Percentiles rank a stretch among this genome's conserved stretches.
Evolutionary conservation across 2,797 vertebrate genomes (phyloP).

Genomic region (Poecilia wingei): DNA sequence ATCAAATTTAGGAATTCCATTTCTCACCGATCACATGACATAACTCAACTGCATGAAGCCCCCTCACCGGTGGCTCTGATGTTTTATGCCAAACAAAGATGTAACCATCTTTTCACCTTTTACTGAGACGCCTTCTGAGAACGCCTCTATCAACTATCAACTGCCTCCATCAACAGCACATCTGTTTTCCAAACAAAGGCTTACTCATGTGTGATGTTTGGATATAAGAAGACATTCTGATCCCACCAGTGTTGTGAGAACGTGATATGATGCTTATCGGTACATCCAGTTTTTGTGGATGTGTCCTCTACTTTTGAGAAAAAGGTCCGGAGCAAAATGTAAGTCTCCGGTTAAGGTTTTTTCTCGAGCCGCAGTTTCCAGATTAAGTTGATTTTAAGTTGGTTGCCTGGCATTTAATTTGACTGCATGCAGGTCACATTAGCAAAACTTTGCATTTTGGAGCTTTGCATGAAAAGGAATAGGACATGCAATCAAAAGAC

Average conservation of each 20-base stretch:
- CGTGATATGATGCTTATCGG: background rate
- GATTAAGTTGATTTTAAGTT: background rate
- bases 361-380: background rate
- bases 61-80: background rate
- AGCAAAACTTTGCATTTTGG: background rate
- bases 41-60: background rate
- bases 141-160: background rate
- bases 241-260: background rate
- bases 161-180: background rate
- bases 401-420: background rate
- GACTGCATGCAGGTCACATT: background rate
- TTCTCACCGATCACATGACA: background rate
- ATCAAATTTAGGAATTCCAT: background rate
- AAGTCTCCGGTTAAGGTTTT: background rate
- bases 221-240: background rate
- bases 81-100: constrained; percentile 9
- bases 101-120: constrained; percentile 1
- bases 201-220: background rate
- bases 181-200: constrained; percentile 3
- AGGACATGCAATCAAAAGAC: background rate
- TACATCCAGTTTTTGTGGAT: background rate
- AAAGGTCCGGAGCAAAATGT: background rate
- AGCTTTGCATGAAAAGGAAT: background rate
- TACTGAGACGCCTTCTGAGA: background rate
- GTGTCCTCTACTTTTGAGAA: background rate